A percentile compares a stretch with the other conserved stretches of the same genome.
Conservation (phyloP, 2,888 invertebrate genomes). For the Pimpla rufipes region DNA sequence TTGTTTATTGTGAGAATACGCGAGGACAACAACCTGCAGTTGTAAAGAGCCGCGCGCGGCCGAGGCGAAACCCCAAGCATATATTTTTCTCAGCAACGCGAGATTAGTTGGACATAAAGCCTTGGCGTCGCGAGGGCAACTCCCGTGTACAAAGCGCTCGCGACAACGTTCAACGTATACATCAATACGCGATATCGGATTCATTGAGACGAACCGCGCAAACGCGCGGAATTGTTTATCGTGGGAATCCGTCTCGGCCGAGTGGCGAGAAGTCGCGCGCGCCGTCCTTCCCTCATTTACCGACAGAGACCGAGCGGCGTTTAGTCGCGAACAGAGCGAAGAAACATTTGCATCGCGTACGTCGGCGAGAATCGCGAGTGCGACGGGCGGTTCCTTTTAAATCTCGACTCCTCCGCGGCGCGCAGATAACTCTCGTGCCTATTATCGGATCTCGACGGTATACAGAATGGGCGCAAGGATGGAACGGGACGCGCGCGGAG, state of each 20-base stretch:
- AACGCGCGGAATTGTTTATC: conserved; percentile 70
- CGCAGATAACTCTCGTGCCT: conserved; percentile 42
- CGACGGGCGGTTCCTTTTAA: conserved; percentile 79
- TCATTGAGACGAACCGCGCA: conserved; percentile 51
- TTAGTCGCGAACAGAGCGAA: conserved; percentile 71
- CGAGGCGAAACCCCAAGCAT: no score
- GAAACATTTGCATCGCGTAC: conserved; percentile 48
- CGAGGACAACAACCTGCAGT: no score
- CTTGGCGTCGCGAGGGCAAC: no score
- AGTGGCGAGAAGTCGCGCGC: conserved; percentile 34
- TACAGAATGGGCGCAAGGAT: conserved; percentile 25
- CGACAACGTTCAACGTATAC: background rate
- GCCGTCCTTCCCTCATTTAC: conserved; percentile 76
- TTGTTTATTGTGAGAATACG: no score
- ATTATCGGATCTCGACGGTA: conserved; percentile 37
- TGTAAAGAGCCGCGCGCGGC: no score
- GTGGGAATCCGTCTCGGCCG: background rate
- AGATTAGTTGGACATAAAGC: no score
- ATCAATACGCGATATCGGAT: background rate
- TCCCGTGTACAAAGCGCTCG: no score
- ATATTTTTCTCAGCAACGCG: no score
- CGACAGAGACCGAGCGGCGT: conserved; percentile 59
- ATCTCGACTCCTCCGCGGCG: conserved; percentile 56
- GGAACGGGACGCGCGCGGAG: conserved; percentile 15
- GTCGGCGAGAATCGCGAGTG: conserved; percentile 46